Percentiles rank a stretch among this genome's conserved stretches.
Conservation (phyloP, 1,140 invertebrate genomes). For the Procambarus virginalis region DNA sequence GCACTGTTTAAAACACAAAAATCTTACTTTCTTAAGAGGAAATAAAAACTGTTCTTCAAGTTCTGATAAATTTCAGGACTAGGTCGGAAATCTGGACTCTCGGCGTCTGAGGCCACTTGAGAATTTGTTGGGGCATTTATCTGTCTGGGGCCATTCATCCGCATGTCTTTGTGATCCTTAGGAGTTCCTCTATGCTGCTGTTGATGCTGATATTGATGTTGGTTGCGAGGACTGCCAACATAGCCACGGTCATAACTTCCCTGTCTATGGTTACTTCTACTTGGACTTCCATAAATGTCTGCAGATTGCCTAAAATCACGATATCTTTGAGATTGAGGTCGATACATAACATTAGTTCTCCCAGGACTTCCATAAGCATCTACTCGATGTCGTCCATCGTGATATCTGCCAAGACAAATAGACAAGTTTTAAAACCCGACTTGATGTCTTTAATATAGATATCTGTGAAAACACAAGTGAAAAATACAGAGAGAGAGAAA, state of each 20-base stretch:
- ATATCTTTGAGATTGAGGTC: constrained; percentile 27
- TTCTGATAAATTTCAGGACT: constrained; percentile 59
- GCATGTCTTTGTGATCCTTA: constrained; percentile 46
- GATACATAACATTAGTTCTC: constrained; percentile 20
- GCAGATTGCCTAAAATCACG: constrained; percentile 18
- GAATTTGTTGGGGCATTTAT: not conserved
- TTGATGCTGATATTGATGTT: constrained; percentile 21
- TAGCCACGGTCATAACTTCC: constrained; percentile 26
- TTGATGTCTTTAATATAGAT: not conserved
- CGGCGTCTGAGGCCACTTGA: constrained; percentile 65
- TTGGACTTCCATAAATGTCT: constrained; percentile 45
- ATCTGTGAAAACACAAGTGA: not conserved
- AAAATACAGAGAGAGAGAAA: not conserved
- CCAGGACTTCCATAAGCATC: constrained; percentile 25
- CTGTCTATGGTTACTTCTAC: constrained; percentile 18
- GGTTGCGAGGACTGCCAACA: constrained; percentile 26
- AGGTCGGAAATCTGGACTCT: constrained; percentile 71
- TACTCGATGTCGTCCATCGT: constrained; percentile 29
- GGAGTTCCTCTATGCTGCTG: constrained; percentile 18
- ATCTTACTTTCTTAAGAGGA: constrained; percentile 56
- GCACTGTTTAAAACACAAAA: too few species aligned
- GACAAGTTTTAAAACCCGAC: not conserved
- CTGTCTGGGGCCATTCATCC: constrained; percentile 51
- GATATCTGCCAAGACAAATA: constrained; percentile 18
- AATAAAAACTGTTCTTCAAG: constrained; percentile 56